A percentile compares a stretch with the other conserved stretches of the same genome.
Evolutionary conservation across 1,140 invertebrate genomes (phyloP).

Genomic region (Stegodyphus mimosarum): DNA sequence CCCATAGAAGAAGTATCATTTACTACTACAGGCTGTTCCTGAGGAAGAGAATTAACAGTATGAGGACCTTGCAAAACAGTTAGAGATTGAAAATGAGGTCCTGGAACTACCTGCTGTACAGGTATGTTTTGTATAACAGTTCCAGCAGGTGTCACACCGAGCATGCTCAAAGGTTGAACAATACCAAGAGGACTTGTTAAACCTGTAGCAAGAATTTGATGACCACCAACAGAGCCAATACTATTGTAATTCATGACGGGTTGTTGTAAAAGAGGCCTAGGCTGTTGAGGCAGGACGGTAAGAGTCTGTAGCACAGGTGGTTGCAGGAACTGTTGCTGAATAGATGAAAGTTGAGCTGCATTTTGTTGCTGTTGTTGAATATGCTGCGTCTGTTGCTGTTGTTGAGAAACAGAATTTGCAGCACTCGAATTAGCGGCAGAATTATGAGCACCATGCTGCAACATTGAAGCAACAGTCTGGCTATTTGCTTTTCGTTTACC

Average conservation of each 20-base stretch:
- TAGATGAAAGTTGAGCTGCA: conserved; percentile 26
- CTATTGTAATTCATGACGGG: conserved; percentile 59
- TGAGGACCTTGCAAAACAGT: conserved; percentile 54
- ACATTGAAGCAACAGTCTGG: conserved; percentile 79
- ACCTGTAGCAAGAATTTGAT: conserved; percentile 54
- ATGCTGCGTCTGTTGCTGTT: conserved; percentile 12
- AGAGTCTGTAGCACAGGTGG: conserved; percentile 57
- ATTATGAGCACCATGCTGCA: conserved; percentile 78
- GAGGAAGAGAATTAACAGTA: conserved; percentile 50
- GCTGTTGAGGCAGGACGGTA: conserved; percentile 57
- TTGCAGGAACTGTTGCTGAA: conserved; percentile 56
- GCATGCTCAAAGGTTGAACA: conserved; percentile 60
- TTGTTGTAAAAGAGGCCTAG: conserved; percentile 53
- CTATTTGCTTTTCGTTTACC: conserved; percentile 80
- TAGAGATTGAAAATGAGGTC: conserved; percentile 58
- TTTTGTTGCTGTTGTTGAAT: conserved; percentile 32
- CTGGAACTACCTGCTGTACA: conserved; percentile 55
- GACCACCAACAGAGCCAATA: conserved; percentile 45
- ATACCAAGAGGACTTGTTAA: conserved; percentile 56
- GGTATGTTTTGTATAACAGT: conserved; percentile 61
- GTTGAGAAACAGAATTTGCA: conserved; percentile 29
- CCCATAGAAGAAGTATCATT: conserved; percentile 56
- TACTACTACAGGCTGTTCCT: conserved; percentile 59
- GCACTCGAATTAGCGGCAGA: conserved; percentile 28
- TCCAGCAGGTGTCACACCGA: conserved; percentile 50